Evolutionary conservation across 1,140 invertebrate genomes (phyloP), one percentile per base, ranked within the genome.

Genomic region (Aphis craccivora): DNA sequence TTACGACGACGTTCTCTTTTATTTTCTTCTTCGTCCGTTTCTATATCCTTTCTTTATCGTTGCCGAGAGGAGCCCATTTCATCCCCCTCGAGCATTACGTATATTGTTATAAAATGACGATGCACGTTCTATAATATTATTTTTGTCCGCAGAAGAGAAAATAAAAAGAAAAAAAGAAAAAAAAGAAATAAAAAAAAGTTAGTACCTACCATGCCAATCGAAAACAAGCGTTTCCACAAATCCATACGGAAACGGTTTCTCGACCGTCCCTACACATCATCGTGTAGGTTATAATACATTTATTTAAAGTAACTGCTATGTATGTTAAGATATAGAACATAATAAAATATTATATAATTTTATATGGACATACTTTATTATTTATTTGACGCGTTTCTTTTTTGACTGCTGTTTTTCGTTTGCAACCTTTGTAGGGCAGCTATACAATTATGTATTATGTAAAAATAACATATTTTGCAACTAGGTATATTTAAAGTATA

Each of bases 1-100:
- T 89, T 89, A 89, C 20, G 51, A 89, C 51, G 48, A 89, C 37
- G n/a, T 89, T 37, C 87, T 23, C n/a, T 53, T 89, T 88, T 76
- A 76, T 86, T 86, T 86, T 40, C 14, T 23, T 84, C 37, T 9
- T 40, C 40, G 30, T 84, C 20, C 43, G 43, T 87, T n/a, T 20
- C 25, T n/a, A 76, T n/a, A 76, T 87, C 43, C 43, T 43, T 30
- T 35, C 30, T 88, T 51, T n/a, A 3, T 45, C 40, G 43, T 45
- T 25, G 23, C 43, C 25, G 4, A n/a, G n/a, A n/a, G n/a, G n/a
- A n/a, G n/a, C 4, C 30, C n/a, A 18, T 76, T n/a, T 18, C 60
- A 2, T n/a, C 60, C 60, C 23, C 14, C 60, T n/a, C n/a, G 30
- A 76, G 60, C 30, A 76, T 76, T 76, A 76, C 60, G 60, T 30